Percentiles rank a stretch among this genome's conserved stretches.
phyloP scores from a whole-genome alignment of 1,140 invertebrate species.

The Drosophila albomicans region DNA sequence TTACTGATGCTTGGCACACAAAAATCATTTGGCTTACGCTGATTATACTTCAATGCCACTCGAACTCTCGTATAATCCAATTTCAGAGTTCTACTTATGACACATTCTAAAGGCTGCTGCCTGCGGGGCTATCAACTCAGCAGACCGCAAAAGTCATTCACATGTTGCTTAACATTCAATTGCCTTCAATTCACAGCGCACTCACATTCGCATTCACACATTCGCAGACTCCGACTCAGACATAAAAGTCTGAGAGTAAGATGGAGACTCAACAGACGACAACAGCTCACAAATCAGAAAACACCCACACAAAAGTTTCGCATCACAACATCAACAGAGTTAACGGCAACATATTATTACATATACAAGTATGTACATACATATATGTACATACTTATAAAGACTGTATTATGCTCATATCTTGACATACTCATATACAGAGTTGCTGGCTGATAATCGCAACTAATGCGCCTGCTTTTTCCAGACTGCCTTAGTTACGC shows the following conservation, averaged over 20 bases:
- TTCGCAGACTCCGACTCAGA: slow-evolving; percentile 7
- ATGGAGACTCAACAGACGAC: slow-evolving; percentile 31
- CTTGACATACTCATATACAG: slow-evolving; percentile 33
- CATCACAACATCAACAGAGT: slow-evolving; percentile 20
- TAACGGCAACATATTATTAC: slow-evolving; percentile 3
- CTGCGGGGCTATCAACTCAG: slow-evolving; percentile 23
- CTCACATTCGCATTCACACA: slow-evolving; percentile 5
- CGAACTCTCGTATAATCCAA: slow-evolving; percentile 54
- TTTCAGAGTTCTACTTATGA: slow-evolving; percentile 44
- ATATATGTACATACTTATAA: slow-evolving; percentile 4
- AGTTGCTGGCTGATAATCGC: slow-evolving; percentile 71
- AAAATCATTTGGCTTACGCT: slow-evolving; percentile 61
- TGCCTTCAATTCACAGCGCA: slow-evolving; percentile 59
- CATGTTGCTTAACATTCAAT: slow-evolving; percentile 73
- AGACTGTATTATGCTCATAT: slow-evolving; percentile 16
- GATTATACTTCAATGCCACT: slow-evolving; percentile 48
- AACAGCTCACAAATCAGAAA: slow-evolving; percentile 72
- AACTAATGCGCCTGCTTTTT: slow-evolving; percentile 66
- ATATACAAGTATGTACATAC: slow-evolving; percentile 4
- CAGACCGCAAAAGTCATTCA: slow-evolving; percentile 58
- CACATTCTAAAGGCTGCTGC: slow-evolving; percentile 39
- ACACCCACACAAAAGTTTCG: slow-evolving; percentile 66
- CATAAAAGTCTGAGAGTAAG: background rate
- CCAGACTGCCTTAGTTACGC: slow-evolving; percentile 66
- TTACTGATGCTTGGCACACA: background rate